Base-by-base conservation (phyloP, 2,888 invertebrate genomes). In the Thecocarcelia acutangulata region DNA sequence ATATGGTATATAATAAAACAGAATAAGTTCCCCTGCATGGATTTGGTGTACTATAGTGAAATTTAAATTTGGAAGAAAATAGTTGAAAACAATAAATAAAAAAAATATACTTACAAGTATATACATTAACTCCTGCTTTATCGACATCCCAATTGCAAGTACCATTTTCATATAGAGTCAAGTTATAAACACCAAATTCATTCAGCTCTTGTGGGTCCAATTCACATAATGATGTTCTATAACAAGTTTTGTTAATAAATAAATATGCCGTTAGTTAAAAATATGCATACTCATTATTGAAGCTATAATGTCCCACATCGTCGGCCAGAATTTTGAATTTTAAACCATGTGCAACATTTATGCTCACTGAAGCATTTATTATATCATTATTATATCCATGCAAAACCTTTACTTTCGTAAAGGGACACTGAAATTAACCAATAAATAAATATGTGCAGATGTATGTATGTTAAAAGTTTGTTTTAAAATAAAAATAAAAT, bases 161-260 rank as follows among this genome's bases (percentile, higher is more conserved):
- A 11, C 88, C 91, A 48, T 92, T 92, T 4, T 89, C 86, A 15
- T 90, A 88, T 1, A 93, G 89, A 46, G 92, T 92, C 54, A 95
- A 90, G 77, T 93, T 92, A 87, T 96, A 96, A 69, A 95, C 93
- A 4, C 96, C 96, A 86, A 95, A 95, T 90, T 96, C 93, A 1
- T 93, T 94, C 84, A 95, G 87, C 74, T 92, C 58, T 37, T 54
- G 85, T 63, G 85, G 86, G 19, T 84, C 80, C 21, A 87, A 70
- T n/a, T 84, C 83, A 58, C 95, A 95, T 63, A 94, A 84, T 48
- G 93, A 86, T 12, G 92, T 91, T 70, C 94, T 94, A 12, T 85
- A 54, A 21, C 8, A 58, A 28, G 56, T 37, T 6, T 24, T 64
- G 19, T 2, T 9, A 13, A 12, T 37, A 11, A 17, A 33, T 9